Conservation (phyloP, 2,113 vertebrate genomes). For the Xenus cinereus region DNA sequence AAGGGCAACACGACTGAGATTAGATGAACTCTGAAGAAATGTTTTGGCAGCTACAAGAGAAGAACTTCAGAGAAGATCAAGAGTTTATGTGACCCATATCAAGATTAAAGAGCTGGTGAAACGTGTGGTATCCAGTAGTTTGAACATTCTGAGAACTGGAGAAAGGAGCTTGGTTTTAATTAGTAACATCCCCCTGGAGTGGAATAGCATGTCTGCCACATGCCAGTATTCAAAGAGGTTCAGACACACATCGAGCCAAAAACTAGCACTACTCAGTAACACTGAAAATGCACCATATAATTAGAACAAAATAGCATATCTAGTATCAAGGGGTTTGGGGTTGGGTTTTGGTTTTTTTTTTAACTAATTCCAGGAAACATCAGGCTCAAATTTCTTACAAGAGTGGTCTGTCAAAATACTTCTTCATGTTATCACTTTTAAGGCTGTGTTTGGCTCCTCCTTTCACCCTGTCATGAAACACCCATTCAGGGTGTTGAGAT, state of each 20-base stretch:
- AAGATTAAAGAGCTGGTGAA: constrained; percentile 23
- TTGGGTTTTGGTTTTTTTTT: not conserved
- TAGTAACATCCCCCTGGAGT: not conserved
- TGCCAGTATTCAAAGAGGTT: not conserved
- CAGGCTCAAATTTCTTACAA: not conserved
- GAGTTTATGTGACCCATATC: not conserved
- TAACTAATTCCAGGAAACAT: not conserved
- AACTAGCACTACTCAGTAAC: not conserved
- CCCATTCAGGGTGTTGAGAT: not conserved
- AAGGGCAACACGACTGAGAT: not conserved
- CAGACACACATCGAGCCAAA: not conserved
- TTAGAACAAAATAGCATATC: not conserved
- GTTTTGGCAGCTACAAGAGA: constrained; percentile 24
- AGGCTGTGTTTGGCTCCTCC: not conserved
- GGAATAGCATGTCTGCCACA: not conserved
- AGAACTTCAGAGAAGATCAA: not conserved
- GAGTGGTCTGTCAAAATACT: not conserved
- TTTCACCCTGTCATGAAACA: not conserved
- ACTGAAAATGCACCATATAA: not conserved
- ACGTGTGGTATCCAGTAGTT: not conserved
- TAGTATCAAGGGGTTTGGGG: not conserved
- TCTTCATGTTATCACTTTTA: not conserved
- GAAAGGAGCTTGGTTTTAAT: not conserved
- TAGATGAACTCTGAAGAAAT: not conserved
- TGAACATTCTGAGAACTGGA: not conserved